Base-by-base conservation (phyloP, 2,113 vertebrate species). In the Polyodon spathula region DNA sequence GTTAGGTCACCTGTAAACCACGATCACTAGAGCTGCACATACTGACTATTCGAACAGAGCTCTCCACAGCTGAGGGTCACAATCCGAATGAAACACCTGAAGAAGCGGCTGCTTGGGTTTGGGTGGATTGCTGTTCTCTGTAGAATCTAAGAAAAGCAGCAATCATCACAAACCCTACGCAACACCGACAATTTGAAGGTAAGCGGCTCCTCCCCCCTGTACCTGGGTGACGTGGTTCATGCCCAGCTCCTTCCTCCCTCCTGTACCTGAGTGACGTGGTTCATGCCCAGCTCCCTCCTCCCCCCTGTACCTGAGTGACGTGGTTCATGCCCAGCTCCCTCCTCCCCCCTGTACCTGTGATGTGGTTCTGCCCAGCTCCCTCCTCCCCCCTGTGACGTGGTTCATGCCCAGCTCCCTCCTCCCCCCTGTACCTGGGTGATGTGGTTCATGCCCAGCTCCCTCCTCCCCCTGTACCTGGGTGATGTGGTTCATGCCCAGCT, bases 261-360 rank as follows among this genome's bases (percentile, higher is more conserved):
- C 43, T 8, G 43, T 44, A 44, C 43, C 43, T 44, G 43, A 12
- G 43, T 44, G 12, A 44, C 12, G 43, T 7, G 43, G n/a, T n/a
- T 89, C 52, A 69, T 73, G 83, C 0, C 75, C 74, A 53, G 81
- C n/a, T n/a, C n/a, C n/a, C n/a, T n/a, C n/a, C n/a, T n/a, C n/a
- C n/a, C n/a, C n/a, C n/a, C n/a, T 91, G 44, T 86, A 90, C 68
- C 86, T 88, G 4, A 83, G 54, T 9, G n/a, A 60, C 17, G 14
- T 51, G 37, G 7, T 15, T 12, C 17, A 60, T n/a, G 2, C 15
- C 15, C 27, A 37, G 16, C 37, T 6, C 10, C 43, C 14, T 16
- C 53, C 11, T 41, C n/a, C n/a, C n/a, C n/a, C n/a, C n/a, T n/a
- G n/a, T n/a, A n/a, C n/a, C n/a, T 52, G 2, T 37, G 39, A 42